A percentile compares a stretch with the other conserved stretches of the same genome.
Conservation (phyloP, 2,113 vertebrate genomes). For the Origma solitaria region DNA sequence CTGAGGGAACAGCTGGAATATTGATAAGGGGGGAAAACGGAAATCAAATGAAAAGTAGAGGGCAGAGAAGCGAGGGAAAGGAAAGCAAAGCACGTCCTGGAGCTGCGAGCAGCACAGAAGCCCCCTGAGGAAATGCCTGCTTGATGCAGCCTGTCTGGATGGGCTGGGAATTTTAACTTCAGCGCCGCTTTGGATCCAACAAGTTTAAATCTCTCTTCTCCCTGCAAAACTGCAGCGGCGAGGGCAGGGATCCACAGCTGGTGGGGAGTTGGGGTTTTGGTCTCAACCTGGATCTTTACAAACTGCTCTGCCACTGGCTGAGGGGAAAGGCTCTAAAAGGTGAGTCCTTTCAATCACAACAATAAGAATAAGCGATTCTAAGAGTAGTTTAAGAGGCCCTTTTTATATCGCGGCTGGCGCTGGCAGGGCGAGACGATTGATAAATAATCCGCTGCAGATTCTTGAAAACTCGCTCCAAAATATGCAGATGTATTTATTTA, state of each 20-base stretch:
- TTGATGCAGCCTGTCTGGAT: slow-evolving; percentile 45
- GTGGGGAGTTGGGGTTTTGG: not conserved
- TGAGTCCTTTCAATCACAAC: slow-evolving; percentile 36
- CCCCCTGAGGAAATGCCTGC: slow-evolving; percentile 37
- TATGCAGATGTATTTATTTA: slow-evolving; percentile 26
- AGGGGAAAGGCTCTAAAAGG: slow-evolving; percentile 46
- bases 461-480: not conserved
- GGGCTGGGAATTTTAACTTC: slow-evolving; percentile 15
- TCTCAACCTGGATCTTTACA: slow-evolving; percentile 56
- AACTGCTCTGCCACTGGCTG: not conserved
- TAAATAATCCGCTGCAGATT: not conserved
- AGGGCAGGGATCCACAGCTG: not conserved
- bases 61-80: not conserved
- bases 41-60: slow-evolving; percentile 68
- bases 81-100: not conserved
- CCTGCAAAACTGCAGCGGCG: not conserved
- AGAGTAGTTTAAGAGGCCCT: not conserved
- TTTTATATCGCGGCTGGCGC: not conserved
- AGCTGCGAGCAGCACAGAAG: slow-evolving; percentile 5
- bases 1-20: slow-evolving; percentile 61
- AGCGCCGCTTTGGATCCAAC: not conserved
- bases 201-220: slow-evolving; percentile 8
- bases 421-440: not conserved
- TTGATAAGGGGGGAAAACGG: slow-evolving; percentile 69
- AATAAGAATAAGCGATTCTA: not conserved